phyloP scores from a whole-genome alignment of 2,888 invertebrate genomes.

The Deroplatys truncata region DNA sequence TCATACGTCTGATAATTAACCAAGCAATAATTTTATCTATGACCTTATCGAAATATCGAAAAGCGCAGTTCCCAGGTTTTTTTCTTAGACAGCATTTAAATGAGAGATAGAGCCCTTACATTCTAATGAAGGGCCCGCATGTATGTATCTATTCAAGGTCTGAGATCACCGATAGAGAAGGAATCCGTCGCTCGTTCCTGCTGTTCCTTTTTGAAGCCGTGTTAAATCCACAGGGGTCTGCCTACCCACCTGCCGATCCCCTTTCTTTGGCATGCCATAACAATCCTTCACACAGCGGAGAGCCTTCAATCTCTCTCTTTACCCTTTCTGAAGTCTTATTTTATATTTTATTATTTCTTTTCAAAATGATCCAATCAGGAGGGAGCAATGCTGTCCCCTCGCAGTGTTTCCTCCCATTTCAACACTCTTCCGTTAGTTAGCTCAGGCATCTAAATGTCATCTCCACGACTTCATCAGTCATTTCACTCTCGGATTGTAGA shows the following conservation, averaged over 20 bases:
- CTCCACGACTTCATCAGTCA: too few relatives aligned
- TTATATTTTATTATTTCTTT: background rate
- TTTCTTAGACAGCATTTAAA: too few relatives aligned
- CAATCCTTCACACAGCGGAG: slow-evolving; percentile 25
- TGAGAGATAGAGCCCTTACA: too few relatives aligned
- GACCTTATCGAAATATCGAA: too few relatives aligned
- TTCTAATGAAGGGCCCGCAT: too few relatives aligned
- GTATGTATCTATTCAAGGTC: background rate
- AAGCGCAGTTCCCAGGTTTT: too few relatives aligned
- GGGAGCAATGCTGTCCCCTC: background rate
- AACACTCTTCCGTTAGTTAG: too few relatives aligned
- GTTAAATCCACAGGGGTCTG: slow-evolving; percentile 20
- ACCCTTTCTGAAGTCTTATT: slow-evolving; percentile 36
- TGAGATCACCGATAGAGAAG: slow-evolving; percentile 2
- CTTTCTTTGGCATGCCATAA: slow-evolving; percentile 23
- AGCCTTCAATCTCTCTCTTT: slow-evolving; percentile 36
- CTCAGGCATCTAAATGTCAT: too few relatives aligned
- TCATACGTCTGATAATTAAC: too few relatives aligned
- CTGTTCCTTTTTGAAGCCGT: slow-evolving; percentile 17
- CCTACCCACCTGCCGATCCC: slow-evolving; percentile 21
- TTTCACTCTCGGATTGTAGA: too few relatives aligned
- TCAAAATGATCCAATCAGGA: slow-evolving; percentile 2
- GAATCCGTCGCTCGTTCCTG: background rate
- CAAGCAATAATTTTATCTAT: too few relatives aligned
- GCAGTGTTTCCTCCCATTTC: too few relatives aligned